Evolutionary conservation across 1,140 invertebrate genomes (phyloP).

Genomic region (Nautilus pompilius): DNA sequence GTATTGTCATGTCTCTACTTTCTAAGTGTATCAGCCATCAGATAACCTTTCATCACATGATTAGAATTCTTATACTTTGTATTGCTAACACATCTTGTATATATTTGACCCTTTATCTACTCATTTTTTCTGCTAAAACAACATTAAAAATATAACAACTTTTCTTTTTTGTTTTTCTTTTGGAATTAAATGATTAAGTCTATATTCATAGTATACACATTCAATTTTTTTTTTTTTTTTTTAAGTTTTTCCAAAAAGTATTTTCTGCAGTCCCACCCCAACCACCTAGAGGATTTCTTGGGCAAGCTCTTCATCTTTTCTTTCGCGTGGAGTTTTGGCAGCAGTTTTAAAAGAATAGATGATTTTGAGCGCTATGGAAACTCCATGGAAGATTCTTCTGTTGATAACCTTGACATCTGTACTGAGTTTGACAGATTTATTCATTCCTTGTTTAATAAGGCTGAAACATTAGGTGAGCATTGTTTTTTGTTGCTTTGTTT

Average conservation of each 20-base stretch:
- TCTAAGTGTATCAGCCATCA: too few species aligned
- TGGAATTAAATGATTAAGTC: background rate
- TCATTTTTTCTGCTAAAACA: background rate
- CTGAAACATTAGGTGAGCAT: constrained; percentile 53
- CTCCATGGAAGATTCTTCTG: too few species aligned
- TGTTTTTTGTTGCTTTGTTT: background rate
- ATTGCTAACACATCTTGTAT: background rate
- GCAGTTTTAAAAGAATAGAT: constrained; percentile 48
- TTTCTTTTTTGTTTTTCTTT: background rate
- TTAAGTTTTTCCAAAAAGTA: background rate
- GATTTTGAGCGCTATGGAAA: constrained; percentile 48
- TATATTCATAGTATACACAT: background rate
- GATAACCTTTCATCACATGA: too few species aligned
- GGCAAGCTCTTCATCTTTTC: constrained; percentile 54
- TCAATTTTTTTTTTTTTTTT: background rate
- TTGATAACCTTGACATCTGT: constrained; percentile 64
- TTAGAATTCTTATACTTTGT: background rate
- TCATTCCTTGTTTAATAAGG: constrained; percentile 66
- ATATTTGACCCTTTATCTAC: background rate
- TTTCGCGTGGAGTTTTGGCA: constrained; percentile 51
- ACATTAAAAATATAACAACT: background rate
- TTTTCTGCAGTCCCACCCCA: constrained; percentile 50
- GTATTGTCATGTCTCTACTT: too few species aligned
- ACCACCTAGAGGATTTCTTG: constrained; percentile 59
- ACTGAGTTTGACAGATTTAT: constrained; percentile 69